These are phyloP conservation scores for Leptoclinus maculatus DNA, from an alignment of 2,797 vertebrate genomes.

Conservation along the genomic window DNA sequence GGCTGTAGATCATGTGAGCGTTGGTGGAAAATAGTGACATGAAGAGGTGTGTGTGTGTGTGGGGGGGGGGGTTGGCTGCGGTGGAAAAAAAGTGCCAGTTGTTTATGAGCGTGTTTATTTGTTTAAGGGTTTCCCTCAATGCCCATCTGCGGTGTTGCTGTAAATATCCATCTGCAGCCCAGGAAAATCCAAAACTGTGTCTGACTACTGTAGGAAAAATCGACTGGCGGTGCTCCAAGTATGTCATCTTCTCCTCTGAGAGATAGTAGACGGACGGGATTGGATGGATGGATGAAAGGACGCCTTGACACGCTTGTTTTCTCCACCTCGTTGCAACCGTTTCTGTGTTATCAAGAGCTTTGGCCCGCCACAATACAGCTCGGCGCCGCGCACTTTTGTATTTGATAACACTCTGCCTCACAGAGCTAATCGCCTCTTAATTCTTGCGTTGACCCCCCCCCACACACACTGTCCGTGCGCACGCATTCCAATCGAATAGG, in stretches of 20 bases:
- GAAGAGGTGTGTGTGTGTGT: neutral
- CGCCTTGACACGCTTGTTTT: slow-evolving; percentile 72
- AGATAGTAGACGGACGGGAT: slow-evolving; percentile 63
- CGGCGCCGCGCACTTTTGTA: slow-evolving; percentile 47
- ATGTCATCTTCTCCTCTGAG: slow-evolving; percentile 72
- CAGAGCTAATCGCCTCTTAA: slow-evolving; percentile 69
- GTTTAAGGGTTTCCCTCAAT: slow-evolving; percentile 73
- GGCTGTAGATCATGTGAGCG: slow-evolving; percentile 50
- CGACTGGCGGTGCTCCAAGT: slow-evolving; percentile 66
- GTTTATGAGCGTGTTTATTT: slow-evolving; percentile 70
- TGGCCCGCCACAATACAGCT: slow-evolving; percentile 54
- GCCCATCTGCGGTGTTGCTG: slow-evolving; percentile 65
- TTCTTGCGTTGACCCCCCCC: slow-evolving; percentile 49
- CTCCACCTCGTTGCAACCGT: slow-evolving; percentile 71
- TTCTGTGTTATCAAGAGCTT: slow-evolving; percentile 70
- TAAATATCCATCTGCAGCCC: slow-evolving; percentile 72
- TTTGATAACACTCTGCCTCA: slow-evolving; percentile 56
- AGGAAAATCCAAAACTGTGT: slow-evolving; percentile 63
- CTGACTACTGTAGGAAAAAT: slow-evolving; percentile 60
- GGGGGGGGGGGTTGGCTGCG: slow-evolving; percentile 38
- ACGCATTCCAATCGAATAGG: slow-evolving; percentile 72
- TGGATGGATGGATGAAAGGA: slow-evolving; percentile 72
- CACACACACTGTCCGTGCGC: slow-evolving; percentile 13
- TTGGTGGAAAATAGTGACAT: slow-evolving; percentile 48
- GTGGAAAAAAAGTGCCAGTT: slow-evolving; percentile 59